phyloP scores from a whole-genome alignment of 2,888 invertebrate species.

The Oeneis ivallda region DNA sequence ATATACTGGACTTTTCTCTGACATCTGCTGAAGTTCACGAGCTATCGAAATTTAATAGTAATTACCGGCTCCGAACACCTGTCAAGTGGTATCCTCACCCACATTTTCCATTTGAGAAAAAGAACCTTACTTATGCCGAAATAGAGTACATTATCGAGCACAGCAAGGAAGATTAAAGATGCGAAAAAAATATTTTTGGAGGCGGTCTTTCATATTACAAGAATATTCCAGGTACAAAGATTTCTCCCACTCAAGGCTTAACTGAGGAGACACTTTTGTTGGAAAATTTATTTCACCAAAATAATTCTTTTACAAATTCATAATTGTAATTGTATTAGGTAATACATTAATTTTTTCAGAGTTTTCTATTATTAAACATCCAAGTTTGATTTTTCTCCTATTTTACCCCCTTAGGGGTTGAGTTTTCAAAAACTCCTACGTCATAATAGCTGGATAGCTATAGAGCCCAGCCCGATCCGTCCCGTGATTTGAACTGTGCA shows the following conservation, averaged over 20 bases:
- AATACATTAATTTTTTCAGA: too few species aligned
- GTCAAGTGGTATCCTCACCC: slow-evolving; percentile 70
- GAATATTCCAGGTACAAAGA: slow-evolving; percentile 29
- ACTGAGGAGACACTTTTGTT: slow-evolving; percentile 28
- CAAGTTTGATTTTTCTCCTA: too few species aligned
- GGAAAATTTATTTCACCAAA: slow-evolving; percentile 23
- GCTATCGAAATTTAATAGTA: slow-evolving; percentile 76
- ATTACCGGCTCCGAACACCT: slow-evolving; percentile 66
- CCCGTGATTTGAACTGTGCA: too few species aligned
- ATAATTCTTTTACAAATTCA: neutral
- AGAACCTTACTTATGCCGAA: slow-evolving; percentile 59
- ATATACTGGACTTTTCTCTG: slow-evolving; percentile 81
- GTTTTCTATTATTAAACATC: too few species aligned
- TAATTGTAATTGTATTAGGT: neutral
- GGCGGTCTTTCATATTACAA: slow-evolving; percentile 30
- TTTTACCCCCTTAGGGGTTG: too few species aligned
- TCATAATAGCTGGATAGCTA: too few species aligned
- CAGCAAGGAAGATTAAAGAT: slow-evolving; percentile 60
- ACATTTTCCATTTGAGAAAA: slow-evolving; percentile 68
- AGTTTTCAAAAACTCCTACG: too few species aligned
- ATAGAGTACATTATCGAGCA: slow-evolving; percentile 61
- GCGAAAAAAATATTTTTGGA: slow-evolving; percentile 23
- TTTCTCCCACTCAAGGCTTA: slow-evolving; percentile 33
- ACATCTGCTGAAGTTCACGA: slow-evolving; percentile 73
- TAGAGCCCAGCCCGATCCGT: too few species aligned